phyloP scores from a whole-genome alignment of 1,140 invertebrate species.

The Aphis gossypii region DNA sequence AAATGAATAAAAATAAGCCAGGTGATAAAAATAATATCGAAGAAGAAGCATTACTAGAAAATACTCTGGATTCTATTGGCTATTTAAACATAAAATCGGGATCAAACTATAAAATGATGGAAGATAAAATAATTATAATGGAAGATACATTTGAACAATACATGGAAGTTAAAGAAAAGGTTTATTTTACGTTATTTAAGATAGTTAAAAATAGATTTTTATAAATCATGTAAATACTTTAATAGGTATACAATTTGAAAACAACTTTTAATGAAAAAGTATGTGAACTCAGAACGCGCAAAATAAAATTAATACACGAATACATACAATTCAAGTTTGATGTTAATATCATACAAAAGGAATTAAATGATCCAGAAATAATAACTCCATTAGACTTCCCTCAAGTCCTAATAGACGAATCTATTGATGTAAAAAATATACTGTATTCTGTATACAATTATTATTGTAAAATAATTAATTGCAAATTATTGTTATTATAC shows the following conservation, averaged over 20 bases:
- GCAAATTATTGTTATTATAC: not conserved
- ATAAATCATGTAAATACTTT: not conserved
- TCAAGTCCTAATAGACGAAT: not conserved
- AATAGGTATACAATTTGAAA: constrained; percentile 16
- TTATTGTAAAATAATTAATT: not conserved
- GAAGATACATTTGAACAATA: constrained; percentile 34
- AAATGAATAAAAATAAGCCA: not conserved
- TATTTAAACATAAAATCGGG: not conserved
- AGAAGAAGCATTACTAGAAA: constrained; percentile 5
- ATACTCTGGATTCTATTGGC: not conserved
- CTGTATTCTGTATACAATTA: not conserved
- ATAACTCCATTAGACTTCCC: constrained; percentile 1
- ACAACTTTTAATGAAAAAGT: constrained; percentile 26
- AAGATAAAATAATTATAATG: not conserved
- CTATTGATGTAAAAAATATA: constrained; percentile 18
- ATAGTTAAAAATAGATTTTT: not conserved
- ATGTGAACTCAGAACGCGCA: not conserved
- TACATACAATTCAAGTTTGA: constrained; percentile 29
- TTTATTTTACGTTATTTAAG: not conserved
- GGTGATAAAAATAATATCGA: not conserved
- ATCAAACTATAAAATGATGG: not conserved
- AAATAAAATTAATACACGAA: constrained; percentile 4
- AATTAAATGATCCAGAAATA: constrained; percentile 34
- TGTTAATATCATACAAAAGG: constrained; percentile 17
- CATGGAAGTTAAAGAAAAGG: not conserved